Evolutionary conservation across 2,888 invertebrate genomes (phyloP), one percentile per base, ranked within the genome.

Genomic region (Harpagoxenus sublaevis): DNA sequence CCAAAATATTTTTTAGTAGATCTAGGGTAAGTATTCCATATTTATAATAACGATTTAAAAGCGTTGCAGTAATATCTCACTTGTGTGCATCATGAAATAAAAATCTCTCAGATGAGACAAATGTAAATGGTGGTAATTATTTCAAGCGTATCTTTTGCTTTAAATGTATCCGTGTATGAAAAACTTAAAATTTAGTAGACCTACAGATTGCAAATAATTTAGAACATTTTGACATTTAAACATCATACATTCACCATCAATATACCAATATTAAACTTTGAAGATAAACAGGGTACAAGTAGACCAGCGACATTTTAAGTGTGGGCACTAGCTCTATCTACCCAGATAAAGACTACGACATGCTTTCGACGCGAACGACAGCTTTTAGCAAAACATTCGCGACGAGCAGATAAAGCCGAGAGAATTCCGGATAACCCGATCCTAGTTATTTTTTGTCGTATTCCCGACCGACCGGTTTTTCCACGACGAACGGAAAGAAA

Each of bases 251-350:
- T 53, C 45, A 48, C 31, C 10, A 73, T 57, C 71, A 77, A 66
- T 84, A 81, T 82, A 39, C 45, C 73, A 78, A 79, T 82, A 84
- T 85, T 87, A 84, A 88, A 82, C 85, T 83, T 84, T 70, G 53
- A 65, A 87, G 87, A 87, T 90, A 90, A 90, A 70, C 57, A 48
- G n/a, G 12, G 8, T 12, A 28, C 53, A 23, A 42, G n/a, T 12
- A 23, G 23, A 65, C 3, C 9, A 39, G 4, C 53, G 23, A 77
- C 62, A 18, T 53, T 42, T 55, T 23, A 28, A 53, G 60, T 62
- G n/a, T 35, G 57, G 45, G 42, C 35, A 55, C 39, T 39, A 51
- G 66, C 42, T 60, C n/a, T 42, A 63, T 81, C 39, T 68, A 12
- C 15, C 5, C 35, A 75, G 85, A 88, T 68, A 85, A 71, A 84